A percentile compares a stretch with the other conserved stretches of the same genome.
Evolutionary conservation across 2,797 vertebrate species (phyloP).

Genomic region (Poeciliopsis infans): DNA sequence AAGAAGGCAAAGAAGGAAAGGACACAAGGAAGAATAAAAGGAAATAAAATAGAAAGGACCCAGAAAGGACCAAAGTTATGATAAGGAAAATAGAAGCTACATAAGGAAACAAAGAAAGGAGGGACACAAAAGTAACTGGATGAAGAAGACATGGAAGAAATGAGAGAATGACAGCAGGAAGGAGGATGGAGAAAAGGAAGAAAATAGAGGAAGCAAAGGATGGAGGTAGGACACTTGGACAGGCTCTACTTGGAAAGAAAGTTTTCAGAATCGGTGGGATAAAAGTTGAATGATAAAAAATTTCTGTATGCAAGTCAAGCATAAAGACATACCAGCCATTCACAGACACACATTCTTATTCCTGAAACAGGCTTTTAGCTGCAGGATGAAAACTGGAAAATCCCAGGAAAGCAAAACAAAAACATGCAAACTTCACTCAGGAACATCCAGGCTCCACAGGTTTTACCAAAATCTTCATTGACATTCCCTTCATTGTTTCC

Average conservation of each 20-base stretch:
- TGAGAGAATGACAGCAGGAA: not conserved
- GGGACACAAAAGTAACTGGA: not conserved
- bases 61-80: not conserved
- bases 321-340: not conserved
- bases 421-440: not conserved
- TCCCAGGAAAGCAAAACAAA: not conserved
- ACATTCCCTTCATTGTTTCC: not conserved
- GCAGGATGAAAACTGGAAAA: not conserved
- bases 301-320: not conserved
- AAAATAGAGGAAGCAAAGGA: not conserved
- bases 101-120: not conserved
- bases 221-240: not conserved
- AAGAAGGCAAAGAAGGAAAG: not conserved
- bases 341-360: not conserved
- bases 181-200: not conserved
- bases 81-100: not conserved
- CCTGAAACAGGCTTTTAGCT: not conserved
- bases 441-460: not conserved
- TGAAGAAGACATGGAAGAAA: not conserved
- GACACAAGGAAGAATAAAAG: not conserved
- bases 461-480: not conserved
- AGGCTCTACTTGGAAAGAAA: not conserved
- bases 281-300: not conserved
- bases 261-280: not conserved
- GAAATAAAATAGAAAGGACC: not conserved